These are phyloP conservation scores for Zaprionus davidi DNA, from an alignment of 1,140 invertebrate genomes.

Conservation along the genomic window DNA sequence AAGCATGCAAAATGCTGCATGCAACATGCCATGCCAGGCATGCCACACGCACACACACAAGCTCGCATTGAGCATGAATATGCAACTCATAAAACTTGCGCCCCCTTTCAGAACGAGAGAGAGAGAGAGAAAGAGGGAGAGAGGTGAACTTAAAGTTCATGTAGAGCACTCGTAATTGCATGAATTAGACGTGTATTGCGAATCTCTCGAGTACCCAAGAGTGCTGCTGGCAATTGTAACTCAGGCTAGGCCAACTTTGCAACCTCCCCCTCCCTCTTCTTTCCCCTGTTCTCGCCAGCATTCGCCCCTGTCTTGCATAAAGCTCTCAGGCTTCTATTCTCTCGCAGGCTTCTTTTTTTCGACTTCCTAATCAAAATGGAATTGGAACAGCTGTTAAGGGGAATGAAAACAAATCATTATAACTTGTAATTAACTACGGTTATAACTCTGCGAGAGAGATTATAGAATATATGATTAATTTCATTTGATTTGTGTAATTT, in stretches of 20 bases:
- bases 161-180: constrained; percentile 62
- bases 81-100: constrained; percentile 37
- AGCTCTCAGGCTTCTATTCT: not conserved
- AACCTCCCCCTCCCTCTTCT: no score
- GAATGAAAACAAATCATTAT: not conserved
- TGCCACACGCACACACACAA: constrained; percentile 24
- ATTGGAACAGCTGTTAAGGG: not conserved
- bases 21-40: constrained; percentile 65
- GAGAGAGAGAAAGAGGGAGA: not conserved
- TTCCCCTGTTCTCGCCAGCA: not conserved
- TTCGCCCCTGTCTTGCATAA: not conserved
- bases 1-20: constrained; percentile 81
- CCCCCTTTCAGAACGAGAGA: constrained; percentile 10
- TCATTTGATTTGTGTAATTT: no score
- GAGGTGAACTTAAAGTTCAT: constrained; percentile 48
- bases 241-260: not conserved
- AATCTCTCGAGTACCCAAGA: constrained; percentile 29
- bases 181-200: constrained; percentile 52
- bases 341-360: not conserved
- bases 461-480: no score
- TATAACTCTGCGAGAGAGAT: no score
- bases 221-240: constrained; percentile 2
- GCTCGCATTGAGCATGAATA: constrained; percentile 40
- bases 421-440: not conserved
- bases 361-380: not conserved